These are phyloP conservation scores for Scyliorhinus canicula DNA, from an alignment of 2,797 vertebrate species.

Conservation along the genomic window DNA sequence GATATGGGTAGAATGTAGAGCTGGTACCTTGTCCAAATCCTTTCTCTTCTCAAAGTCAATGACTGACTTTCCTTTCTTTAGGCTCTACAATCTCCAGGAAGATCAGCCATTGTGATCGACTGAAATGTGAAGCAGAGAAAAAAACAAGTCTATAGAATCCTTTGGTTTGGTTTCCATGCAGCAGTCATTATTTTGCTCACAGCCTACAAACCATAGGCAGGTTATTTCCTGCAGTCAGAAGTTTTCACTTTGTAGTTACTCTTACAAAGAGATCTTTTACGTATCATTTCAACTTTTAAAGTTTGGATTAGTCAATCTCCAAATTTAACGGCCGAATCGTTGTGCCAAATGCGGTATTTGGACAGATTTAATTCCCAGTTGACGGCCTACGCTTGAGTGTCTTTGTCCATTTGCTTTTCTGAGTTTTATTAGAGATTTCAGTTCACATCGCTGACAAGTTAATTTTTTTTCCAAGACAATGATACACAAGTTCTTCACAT, in stretches of 20 bases:
- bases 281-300: not conserved
- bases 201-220: not conserved
- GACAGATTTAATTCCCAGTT: not conserved
- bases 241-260: not conserved
- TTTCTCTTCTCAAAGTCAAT: not conserved
- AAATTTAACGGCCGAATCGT: not conserved
- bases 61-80: slow-evolving; percentile 5
- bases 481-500: not conserved
- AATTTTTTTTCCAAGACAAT: not conserved
- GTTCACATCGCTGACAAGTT: not conserved
- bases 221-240: not conserved
- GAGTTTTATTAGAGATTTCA: too few species aligned
- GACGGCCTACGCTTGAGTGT: not conserved
- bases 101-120: not conserved
- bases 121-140: not conserved
- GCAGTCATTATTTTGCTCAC: not conserved
- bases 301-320: not conserved
- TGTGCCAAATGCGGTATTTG: not conserved
- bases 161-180: not conserved
- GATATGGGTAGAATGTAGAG: not conserved
- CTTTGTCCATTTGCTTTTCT: not conserved
- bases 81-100: not conserved
- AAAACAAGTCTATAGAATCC: not conserved
- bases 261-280: not conserved
- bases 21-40: not conserved